These are phyloP conservation scores for Henricia sp. DNA, from an alignment of 53 echinoderm and acorn worm genomes.

Conservation along the genomic window DNA sequence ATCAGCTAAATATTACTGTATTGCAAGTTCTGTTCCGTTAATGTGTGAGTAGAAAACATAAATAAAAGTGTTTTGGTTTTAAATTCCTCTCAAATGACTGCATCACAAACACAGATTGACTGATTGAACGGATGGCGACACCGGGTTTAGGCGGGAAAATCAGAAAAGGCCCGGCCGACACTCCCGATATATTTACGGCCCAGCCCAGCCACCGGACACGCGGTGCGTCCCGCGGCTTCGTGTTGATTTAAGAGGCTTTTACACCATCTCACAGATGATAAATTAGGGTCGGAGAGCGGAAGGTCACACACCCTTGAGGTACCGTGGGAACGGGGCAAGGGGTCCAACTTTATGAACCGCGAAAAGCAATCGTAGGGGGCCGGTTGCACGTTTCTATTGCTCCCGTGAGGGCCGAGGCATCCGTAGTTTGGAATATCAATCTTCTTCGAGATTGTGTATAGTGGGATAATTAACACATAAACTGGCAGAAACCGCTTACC, in stretches of 20 bases:
- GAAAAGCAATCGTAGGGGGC: too few species aligned
- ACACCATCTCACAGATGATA: slow-evolving; percentile 53
- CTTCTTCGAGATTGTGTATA: too few species aligned
- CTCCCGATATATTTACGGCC: slow-evolving; percentile 49
- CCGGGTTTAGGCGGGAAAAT: slow-evolving; percentile 12
- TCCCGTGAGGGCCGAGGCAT: too few species aligned
- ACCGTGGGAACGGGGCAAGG: slow-evolving; percentile 7
- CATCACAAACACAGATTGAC: not conserved
- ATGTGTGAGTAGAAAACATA: too few species aligned
- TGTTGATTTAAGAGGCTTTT: slow-evolving; percentile 36
- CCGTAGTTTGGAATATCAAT: too few species aligned
- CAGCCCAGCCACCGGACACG: not conserved
- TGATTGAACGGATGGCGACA: slow-evolving; percentile 11
- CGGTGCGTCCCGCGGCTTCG: not conserved
- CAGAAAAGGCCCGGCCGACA: slow-evolving; percentile 13
- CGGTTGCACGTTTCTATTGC: too few species aligned
- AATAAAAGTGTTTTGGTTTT: not conserved
- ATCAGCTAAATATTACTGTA: too few species aligned
- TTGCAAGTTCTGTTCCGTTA: too few species aligned
- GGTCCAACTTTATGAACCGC: too few species aligned
- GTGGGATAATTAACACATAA: too few species aligned
- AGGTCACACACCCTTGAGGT: not conserved
- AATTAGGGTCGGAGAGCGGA: slow-evolving; percentile 20
- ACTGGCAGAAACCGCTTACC: too few species aligned
- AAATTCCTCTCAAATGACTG: not conserved